Evolutionary conservation across 2,888 invertebrate genomes (phyloP).

Genomic region (Stegophylla sp.): DNA sequence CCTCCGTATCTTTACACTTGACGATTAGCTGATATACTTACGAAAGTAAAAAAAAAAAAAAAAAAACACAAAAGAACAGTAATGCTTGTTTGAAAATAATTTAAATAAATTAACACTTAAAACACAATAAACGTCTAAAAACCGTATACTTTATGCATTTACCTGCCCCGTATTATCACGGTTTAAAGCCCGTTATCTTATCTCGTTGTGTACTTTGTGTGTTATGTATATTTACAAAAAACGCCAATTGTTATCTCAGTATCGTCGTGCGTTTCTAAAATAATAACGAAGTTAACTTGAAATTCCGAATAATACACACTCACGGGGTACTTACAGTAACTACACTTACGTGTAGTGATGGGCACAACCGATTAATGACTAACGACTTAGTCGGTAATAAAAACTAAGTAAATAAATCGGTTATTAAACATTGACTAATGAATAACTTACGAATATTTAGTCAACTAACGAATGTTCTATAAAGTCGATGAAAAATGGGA

Average conservation of each 20-base stretch:
- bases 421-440: too few species aligned
- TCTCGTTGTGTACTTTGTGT: not conserved
- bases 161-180: not conserved
- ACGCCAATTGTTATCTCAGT: not conserved
- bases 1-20: constrained; percentile 10
- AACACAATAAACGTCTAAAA: constrained; percentile 41
- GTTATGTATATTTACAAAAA: constrained; percentile 32
- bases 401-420: too few species aligned
- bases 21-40: constrained; percentile 36
- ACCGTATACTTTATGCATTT: constrained; percentile 4
- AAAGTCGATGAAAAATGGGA: too few species aligned
- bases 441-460: too few species aligned
- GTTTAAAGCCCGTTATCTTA: constrained; percentile 26
- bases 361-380: too few species aligned
- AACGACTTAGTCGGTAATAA: too few species aligned
- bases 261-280: not conserved
- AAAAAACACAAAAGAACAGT: constrained; percentile 36
- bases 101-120: constrained; percentile 48
- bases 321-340: not conserved
- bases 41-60: not conserved
- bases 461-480: too few species aligned
- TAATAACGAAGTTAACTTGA: not conserved
- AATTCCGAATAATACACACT: constrained; percentile 9
- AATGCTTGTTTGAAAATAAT: constrained; percentile 29
- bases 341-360: too few species aligned